Conservation (phyloP, 2,888 invertebrate species). For the Sphaeridia pumilis region DNA sequence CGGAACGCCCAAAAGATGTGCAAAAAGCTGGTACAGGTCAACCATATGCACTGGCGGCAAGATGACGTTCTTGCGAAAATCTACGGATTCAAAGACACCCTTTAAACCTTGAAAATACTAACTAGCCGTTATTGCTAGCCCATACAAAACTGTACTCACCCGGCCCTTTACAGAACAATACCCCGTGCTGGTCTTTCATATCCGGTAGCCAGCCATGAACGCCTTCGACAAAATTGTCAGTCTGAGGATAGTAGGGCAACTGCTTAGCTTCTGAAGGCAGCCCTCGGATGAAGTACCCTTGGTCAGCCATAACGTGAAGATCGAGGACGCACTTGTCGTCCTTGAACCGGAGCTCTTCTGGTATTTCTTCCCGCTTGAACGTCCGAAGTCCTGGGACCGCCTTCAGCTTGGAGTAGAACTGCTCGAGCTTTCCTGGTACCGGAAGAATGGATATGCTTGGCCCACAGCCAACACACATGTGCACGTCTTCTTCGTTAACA, state of each 20-base stretch:
- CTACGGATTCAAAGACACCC: background rate
- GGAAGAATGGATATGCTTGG: constrained; percentile 1
- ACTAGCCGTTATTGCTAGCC: too few relatives aligned
- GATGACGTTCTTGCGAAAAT: constrained; percentile 34
- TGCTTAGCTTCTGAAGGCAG: constrained; percentile 9
- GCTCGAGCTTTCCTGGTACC: constrained; percentile 4
- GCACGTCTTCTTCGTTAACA: constrained; percentile 8
- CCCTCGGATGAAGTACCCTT: constrained; percentile 38
- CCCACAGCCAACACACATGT: background rate
- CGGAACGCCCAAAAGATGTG: constrained; percentile 39
- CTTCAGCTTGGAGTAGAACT: constrained; percentile 35
- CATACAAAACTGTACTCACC: constrained; percentile 17
- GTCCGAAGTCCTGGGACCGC: constrained; percentile 36
- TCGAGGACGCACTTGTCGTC: constrained; percentile 40
- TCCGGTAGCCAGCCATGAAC: constrained; percentile 32
- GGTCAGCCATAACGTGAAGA: constrained; percentile 41
- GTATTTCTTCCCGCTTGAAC: constrained; percentile 41
- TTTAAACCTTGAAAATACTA: background rate
- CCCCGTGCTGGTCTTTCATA: constrained; percentile 33
- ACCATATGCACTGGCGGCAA: constrained; percentile 39
- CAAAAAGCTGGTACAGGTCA: constrained; percentile 43
- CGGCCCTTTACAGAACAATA: constrained; percentile 36
- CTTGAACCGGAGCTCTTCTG: constrained; percentile 41
- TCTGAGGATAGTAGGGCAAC: constrained; percentile 1
- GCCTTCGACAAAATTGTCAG: constrained; percentile 15